A percentile compares a stretch with the other conserved stretches of the same genome.
Evolutionary conservation across 2,113 vertebrate species (phyloP).

Genomic region (Tretioscincus oriximinensis): DNA sequence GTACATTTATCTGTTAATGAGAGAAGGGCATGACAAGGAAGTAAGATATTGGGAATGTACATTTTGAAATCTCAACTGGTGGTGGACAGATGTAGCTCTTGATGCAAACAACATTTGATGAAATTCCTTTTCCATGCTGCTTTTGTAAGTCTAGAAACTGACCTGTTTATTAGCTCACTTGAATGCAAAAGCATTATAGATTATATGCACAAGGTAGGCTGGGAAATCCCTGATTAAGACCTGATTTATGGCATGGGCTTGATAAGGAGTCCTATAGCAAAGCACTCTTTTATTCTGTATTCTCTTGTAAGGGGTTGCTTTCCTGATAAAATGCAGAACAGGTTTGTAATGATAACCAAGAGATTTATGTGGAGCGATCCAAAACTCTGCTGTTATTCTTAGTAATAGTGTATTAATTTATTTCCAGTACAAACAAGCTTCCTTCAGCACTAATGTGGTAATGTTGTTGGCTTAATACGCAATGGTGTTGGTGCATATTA

Average conservation of each 20-base stretch:
- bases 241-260: not conserved
- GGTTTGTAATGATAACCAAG: not conserved
- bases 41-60: not conserved
- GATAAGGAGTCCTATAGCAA: not conserved
- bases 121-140: too few species aligned
- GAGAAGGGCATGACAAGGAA: not conserved
- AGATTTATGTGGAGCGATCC: not conserved
- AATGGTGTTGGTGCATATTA: not conserved
- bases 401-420: not conserved
- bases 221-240: not conserved
- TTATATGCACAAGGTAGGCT: not conserved
- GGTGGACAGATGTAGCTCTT: too few species aligned
- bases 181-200: too few species aligned
- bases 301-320: not conserved
- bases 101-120: too few species aligned
- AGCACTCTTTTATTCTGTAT: not conserved
- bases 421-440: not conserved
- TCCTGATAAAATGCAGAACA: not conserved
- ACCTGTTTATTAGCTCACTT: too few species aligned
- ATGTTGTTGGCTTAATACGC: accelerated
- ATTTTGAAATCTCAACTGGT: too few species aligned
- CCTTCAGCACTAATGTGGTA: not conserved
- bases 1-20: not conserved
- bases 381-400: not conserved
- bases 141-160: too few species aligned